These are phyloP conservation scores for Chironomus tentans DNA, from an alignment of 2,888 invertebrate genomes.

Conservation along the genomic window DNA sequence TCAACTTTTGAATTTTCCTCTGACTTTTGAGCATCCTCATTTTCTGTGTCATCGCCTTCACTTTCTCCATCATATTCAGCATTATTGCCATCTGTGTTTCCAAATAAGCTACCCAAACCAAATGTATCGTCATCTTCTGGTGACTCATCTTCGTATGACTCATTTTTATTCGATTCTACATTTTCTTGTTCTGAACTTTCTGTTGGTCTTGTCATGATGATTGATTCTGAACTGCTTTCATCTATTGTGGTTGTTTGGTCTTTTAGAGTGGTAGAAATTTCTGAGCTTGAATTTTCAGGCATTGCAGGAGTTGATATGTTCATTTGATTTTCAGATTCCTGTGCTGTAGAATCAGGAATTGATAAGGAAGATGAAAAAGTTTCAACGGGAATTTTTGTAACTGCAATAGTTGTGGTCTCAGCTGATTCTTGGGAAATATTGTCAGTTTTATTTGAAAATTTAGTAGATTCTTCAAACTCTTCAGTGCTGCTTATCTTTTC, in stretches of 20 bases:
- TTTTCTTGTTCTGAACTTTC: neutral
- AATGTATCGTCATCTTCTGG: neutral
- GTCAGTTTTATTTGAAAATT: no score
- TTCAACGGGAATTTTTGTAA: neutral
- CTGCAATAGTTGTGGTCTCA: neutral
- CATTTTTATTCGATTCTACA: neutral
- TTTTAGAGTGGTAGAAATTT: neutral
- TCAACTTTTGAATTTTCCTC: neutral
- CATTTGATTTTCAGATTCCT: neutral
- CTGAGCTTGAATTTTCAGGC: neutral
- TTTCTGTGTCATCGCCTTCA: neutral
- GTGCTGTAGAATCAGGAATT: neutral
- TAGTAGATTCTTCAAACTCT: no score
- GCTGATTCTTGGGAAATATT: neutral
- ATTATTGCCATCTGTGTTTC: no score
- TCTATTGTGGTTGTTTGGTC: neutral
- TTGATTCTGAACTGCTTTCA: neutral
- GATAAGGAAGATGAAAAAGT: no score
- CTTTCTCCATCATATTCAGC: neutral
- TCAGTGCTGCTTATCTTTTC: no score
- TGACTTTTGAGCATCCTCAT: neutral
- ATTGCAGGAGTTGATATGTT: neutral
- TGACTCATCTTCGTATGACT: neutral
- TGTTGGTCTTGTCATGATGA: neutral
- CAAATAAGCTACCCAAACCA: no score